Conservation (phyloP, 2,113 vertebrate species). For the Tachuris rubrigastra region DNA sequence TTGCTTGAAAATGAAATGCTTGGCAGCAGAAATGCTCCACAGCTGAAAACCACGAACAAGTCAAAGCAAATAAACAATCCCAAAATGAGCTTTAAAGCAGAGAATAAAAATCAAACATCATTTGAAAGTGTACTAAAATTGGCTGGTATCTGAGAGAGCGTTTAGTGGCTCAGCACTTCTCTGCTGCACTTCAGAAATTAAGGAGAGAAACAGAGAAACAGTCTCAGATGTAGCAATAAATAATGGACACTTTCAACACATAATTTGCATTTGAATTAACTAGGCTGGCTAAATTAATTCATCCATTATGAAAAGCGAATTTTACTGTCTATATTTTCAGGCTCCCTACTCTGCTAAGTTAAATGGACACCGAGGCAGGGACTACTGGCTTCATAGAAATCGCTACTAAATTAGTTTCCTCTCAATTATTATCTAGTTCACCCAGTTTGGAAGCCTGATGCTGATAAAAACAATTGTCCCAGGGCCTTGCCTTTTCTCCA, state of each 20-base stretch:
- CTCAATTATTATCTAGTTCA: neutral
- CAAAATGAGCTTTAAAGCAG: neutral
- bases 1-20: neutral
- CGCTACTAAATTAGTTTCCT: slow-evolving; percentile 12
- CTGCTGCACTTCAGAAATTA: slow-evolving; percentile 14
- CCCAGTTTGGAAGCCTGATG: neutral
- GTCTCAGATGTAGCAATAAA: slow-evolving; percentile 58
- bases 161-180: slow-evolving; percentile 38
- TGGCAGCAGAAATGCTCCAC: neutral
- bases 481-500: neutral
- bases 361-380: neutral
- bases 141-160: neutral
- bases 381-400: slow-evolving; percentile 11
- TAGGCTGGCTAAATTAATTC: slow-evolving; percentile 59
- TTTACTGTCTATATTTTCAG: slow-evolving; percentile 52
- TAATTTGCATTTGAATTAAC: slow-evolving; percentile 66
- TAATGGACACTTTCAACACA: slow-evolving; percentile 53
- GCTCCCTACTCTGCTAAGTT: slow-evolving; percentile 22
- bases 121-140: neutral
- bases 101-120: neutral
- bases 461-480: neutral
- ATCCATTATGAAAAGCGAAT: slow-evolving; percentile 48
- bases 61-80: slow-evolving; percentile 30
- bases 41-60: neutral
- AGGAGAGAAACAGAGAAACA: slow-evolving; percentile 28